Conservation (phyloP, 1,140 invertebrate species). For the Dendrolimus punctatus region DNA sequence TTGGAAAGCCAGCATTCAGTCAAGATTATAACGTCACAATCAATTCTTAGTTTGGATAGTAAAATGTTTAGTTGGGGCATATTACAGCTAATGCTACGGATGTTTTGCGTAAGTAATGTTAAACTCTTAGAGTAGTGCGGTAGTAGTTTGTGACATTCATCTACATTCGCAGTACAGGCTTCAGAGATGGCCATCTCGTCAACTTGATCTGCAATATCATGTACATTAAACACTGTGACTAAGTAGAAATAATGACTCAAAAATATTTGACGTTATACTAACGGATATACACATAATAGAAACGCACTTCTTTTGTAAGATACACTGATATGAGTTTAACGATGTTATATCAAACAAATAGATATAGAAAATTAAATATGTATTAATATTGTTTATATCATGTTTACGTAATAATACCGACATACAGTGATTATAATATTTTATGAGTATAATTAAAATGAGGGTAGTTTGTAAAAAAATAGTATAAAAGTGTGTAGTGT, state of each 20-base stretch:
- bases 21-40: slow-evolving; percentile 3
- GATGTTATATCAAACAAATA: too few relatives aligned
- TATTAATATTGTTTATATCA: too few relatives aligned
- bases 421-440: too few relatives aligned
- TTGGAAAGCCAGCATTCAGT: slow-evolving; percentile 4
- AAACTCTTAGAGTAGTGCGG: background rate
- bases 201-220: background rate
- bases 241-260: background rate
- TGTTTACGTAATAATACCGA: too few relatives aligned
- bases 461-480: too few relatives aligned
- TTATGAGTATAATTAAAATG: too few relatives aligned
- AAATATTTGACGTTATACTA: background rate
- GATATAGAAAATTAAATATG: too few relatives aligned
- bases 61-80: background rate
- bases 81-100: slow-evolving; percentile 4
- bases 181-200: background rate
- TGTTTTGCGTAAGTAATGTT: slow-evolving; percentile 2
- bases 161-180: background rate
- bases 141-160: slow-evolving; percentile 1
- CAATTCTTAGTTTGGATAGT: background rate
- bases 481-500: too few relatives aligned
- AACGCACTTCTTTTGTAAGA: background rate
- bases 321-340: background rate
- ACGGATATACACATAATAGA: background rate
- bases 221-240: background rate